These are phyloP conservation scores for Leucophenga maculata DNA, from an alignment of 2,888 invertebrate species.

Conservation along the genomic window DNA sequence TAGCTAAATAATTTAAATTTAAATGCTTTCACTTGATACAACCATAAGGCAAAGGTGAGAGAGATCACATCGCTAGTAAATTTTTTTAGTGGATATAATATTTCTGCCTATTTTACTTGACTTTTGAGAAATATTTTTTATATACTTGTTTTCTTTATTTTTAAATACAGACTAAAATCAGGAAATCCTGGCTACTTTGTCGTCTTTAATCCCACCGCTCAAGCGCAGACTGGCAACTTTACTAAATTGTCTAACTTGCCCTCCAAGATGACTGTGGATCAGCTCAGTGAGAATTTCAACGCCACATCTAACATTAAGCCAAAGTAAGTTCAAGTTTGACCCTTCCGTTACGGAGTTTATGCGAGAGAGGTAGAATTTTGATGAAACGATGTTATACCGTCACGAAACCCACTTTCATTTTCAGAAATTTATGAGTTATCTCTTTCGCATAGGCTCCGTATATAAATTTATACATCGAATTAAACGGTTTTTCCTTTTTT, in stretches of 20 bases:
- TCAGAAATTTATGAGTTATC: too few species aligned
- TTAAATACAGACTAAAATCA: constrained; percentile 77
- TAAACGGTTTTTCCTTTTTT: neutral
- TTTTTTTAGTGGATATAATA: too few species aligned
- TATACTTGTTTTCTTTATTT: too few species aligned
- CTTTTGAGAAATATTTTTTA: too few species aligned
- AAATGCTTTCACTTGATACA: constrained; percentile 34
- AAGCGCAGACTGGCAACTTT: constrained; percentile 75
- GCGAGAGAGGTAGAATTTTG: too few species aligned
- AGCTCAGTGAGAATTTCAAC: constrained; percentile 74
- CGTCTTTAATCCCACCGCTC: constrained; percentile 78
- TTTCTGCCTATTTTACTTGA: too few species aligned
- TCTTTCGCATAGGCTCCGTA: too few species aligned
- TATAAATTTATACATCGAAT: neutral
- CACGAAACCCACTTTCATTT: too few species aligned
- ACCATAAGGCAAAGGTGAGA: constrained; percentile 58
- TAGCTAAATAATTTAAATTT: constrained; percentile 2
- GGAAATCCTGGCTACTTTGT: constrained; percentile 85
- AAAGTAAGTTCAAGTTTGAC: constrained; percentile 51
- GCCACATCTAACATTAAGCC: constrained; percentile 49
- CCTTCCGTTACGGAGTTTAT: too few species aligned
- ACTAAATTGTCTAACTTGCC: constrained; percentile 74
- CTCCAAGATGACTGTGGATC: constrained; percentile 76
- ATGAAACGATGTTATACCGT: too few species aligned
- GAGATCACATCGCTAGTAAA: too few species aligned